These are phyloP conservation scores for Elymnias hypermnestra DNA, from an alignment of 1,140 invertebrate species.

Conservation along the genomic window DNA sequence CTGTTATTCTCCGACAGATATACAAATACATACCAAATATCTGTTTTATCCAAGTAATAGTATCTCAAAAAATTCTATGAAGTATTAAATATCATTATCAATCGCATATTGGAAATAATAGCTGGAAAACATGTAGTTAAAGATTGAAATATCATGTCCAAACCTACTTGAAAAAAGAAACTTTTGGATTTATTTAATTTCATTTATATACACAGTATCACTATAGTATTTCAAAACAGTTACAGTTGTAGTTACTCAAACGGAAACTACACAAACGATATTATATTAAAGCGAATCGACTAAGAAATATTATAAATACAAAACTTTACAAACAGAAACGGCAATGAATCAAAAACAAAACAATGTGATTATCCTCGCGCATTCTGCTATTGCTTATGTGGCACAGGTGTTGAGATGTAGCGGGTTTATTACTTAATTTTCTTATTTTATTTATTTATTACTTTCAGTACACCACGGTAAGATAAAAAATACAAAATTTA, in stretches of 20 bases:
- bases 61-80: too few relatives aligned
- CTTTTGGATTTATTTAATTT: too few relatives aligned
- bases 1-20: too few relatives aligned
- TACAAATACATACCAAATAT: too few relatives aligned
- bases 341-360: conserved; percentile 72
- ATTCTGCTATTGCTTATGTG: conserved; percentile 33
- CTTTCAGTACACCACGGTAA: too few relatives aligned
- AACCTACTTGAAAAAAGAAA: too few relatives aligned
- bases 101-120: too few relatives aligned
- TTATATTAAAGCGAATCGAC: conserved; percentile 5
- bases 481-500: too few relatives aligned
- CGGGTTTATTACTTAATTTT: neutral
- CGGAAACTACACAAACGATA: neutral
- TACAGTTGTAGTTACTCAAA: neutral
- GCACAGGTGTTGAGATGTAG: conserved; percentile 14
- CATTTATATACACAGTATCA: neutral
- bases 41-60: too few relatives aligned
- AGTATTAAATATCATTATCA: too few relatives aligned
- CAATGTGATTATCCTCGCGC: conserved; percentile 69
- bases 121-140: too few relatives aligned
- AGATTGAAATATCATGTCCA: too few relatives aligned
- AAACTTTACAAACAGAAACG: conserved; percentile 58
- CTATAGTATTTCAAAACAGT: neutral
- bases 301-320: conserved; percentile 64
- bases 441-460: neutral